A percentile compares a stretch with the other conserved stretches of the same genome.
These are phyloP conservation scores for Melanostigma gelatinosum DNA, from an alignment of 2,113 vertebrate species.

Conservation along the genomic window DNA sequence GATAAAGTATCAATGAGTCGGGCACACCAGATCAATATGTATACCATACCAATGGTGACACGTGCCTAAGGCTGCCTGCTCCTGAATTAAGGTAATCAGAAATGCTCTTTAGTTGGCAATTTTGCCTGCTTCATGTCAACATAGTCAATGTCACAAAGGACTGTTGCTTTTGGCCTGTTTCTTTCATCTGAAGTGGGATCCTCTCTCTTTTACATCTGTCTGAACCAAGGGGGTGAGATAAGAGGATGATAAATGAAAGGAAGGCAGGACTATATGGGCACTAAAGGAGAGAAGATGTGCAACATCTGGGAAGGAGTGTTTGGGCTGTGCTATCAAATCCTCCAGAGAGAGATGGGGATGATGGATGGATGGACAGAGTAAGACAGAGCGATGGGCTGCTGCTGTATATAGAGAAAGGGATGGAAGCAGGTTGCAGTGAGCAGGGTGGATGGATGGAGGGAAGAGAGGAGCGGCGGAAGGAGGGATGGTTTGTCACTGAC, in stretches of 20 bases:
- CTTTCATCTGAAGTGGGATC: background rate
- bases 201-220: background rate
- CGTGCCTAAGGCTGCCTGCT: background rate
- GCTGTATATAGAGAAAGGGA: constrained; percentile 14
- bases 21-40: background rate
- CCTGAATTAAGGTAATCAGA: background rate
- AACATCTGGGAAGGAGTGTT: background rate
- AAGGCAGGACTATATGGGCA: background rate
- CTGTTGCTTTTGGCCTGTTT: background rate
- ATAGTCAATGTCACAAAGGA: background rate
- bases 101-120: background rate
- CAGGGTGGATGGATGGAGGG: constrained; percentile 30
- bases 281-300: background rate
- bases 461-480: background rate
- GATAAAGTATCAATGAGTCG: background rate
- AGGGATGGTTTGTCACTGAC: constrained; percentile 4
- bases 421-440: constrained; percentile 40
- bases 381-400: constrained; percentile 2
- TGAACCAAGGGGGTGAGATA: background rate
- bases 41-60: background rate
- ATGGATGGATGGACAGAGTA: constrained; percentile 4
- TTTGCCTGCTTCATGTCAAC: background rate
- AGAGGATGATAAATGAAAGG: background rate
- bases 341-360: constrained; percentile 25
- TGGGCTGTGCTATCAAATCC: background rate